A percentile compares a stretch with the other conserved stretches of the same genome.
Evolutionary conservation across 2,113 vertebrate genomes (phyloP).

Genomic region (Nasalis larvatus): DNA sequence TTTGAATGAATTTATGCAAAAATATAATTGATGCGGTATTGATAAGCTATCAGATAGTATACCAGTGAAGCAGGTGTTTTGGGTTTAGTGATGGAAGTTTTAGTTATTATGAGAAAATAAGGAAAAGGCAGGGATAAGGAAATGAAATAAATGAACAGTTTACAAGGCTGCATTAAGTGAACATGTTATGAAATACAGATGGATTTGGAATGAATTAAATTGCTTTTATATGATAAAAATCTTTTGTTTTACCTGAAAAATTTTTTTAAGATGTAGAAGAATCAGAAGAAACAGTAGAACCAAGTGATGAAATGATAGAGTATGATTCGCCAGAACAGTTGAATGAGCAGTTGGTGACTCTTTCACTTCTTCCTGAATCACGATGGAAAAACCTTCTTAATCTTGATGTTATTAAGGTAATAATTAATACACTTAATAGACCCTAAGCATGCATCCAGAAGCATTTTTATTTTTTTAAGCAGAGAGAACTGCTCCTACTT

Average conservation of each 20-base stretch:
- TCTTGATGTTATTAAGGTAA: constrained; percentile 95
- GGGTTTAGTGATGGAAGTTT: neutral
- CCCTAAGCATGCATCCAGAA: neutral
- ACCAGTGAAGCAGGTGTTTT: neutral
- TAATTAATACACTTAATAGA: neutral
- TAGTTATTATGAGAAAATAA: neutral
- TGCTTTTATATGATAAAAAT: neutral
- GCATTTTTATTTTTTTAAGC: neutral
- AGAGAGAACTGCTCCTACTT: neutral
- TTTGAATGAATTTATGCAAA: constrained; percentile 21
- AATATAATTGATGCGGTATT: neutral
- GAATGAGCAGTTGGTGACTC: constrained; percentile 91
- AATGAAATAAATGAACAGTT: neutral
- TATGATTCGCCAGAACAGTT: constrained; percentile 93
- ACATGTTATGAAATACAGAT: neutral
- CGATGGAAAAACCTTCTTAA: constrained; percentile 96
- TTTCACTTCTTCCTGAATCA: constrained; percentile 93
- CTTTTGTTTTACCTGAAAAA: constrained; percentile 33
- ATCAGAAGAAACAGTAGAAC: constrained; percentile 77
- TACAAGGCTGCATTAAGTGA: neutral
- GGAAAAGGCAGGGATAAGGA: neutral
- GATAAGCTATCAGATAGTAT: neutral
- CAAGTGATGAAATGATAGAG: constrained; percentile 85
- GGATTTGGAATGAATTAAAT: neutral
- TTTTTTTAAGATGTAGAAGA: constrained; percentile 81